These are phyloP conservation scores for Nebria ingens DNA, from an alignment of 1,140 invertebrate genomes.

Conservation along the genomic window DNA sequence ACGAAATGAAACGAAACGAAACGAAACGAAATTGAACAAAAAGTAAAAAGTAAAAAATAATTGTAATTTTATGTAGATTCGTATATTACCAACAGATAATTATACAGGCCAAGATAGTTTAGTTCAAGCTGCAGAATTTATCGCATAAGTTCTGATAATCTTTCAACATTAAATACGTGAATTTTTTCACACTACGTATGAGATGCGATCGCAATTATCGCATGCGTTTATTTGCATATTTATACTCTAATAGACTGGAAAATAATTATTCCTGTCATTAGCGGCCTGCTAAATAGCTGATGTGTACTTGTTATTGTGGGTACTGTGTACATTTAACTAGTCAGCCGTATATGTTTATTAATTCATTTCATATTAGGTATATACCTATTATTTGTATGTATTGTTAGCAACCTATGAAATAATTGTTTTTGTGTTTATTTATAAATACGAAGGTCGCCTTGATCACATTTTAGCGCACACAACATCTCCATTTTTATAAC, in stretches of 20 bases:
- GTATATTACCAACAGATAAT: not conserved
- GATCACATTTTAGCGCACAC: too few relatives aligned
- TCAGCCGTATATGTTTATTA: too few relatives aligned
- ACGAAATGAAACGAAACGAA: too few relatives aligned
- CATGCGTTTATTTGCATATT: not conserved
- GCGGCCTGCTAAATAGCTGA: not conserved
- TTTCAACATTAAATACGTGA: not conserved
- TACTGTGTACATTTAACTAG: too few relatives aligned
- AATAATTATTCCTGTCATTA: conserved; percentile 7
- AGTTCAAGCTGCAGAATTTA: not conserved
- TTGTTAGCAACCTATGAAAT: too few relatives aligned
- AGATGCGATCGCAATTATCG: not conserved
- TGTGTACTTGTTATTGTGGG: not conserved
- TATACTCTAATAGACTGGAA: conserved; percentile 1
- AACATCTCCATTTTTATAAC: too few relatives aligned
- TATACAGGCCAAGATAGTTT: not conserved
- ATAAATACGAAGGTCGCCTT: too few relatives aligned
- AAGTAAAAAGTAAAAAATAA: too few relatives aligned
- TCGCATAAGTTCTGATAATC: not conserved
- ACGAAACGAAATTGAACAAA: too few relatives aligned
- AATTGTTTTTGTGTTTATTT: too few relatives aligned
- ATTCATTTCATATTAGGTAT: too few relatives aligned
- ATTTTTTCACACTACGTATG: not conserved
- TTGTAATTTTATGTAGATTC: not conserved
- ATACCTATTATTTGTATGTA: too few relatives aligned